phyloP scores from a whole-genome alignment of 1,140 invertebrate species.

The Leptinotarsa undecemlineata region DNA sequence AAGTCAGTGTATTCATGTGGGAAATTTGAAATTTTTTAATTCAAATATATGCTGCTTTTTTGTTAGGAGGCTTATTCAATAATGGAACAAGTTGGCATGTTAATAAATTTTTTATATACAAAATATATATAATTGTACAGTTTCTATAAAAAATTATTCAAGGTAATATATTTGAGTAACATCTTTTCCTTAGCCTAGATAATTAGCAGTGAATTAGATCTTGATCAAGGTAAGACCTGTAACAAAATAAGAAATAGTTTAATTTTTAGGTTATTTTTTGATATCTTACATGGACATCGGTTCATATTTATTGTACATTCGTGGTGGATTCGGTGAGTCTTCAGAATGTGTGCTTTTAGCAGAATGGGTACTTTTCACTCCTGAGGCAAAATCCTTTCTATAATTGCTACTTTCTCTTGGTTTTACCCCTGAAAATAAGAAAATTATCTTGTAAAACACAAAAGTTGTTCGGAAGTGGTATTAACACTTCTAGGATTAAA shows the following conservation, averaged over 20 bases:
- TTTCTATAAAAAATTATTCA: not conserved
- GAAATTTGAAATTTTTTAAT: no score
- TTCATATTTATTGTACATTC: slow-evolving; percentile 41
- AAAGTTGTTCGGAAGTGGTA: not conserved
- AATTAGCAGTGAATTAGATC: slow-evolving; percentile 1
- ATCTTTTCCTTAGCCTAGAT: not conserved
- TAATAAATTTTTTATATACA: not conserved
- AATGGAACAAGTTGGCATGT: not conserved
- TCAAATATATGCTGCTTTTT: no score
- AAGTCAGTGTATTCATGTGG: no score
- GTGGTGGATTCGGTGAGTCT: slow-evolving; percentile 44
- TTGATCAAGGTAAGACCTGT: slow-evolving; percentile 9
- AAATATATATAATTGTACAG: not conserved
- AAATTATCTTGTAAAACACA: no score
- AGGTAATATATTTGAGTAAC: not conserved
- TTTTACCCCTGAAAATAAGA: slow-evolving; percentile 37
- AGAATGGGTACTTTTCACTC: slow-evolving; percentile 42
- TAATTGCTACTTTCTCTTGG: slow-evolving; percentile 43
- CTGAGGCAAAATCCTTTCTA: slow-evolving; percentile 49
- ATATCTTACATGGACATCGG: slow-evolving; percentile 33
- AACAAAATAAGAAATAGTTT: not conserved
- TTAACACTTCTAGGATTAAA: not conserved
- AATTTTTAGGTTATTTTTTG: not conserved
- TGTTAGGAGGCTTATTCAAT: not conserved
- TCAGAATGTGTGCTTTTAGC: slow-evolving; percentile 43